A percentile compares a stretch with the other conserved stretches of the same genome.
These are phyloP conservation scores for Baryphthengus martii DNA, from an alignment of 2,113 vertebrate species.

Conservation along the genomic window DNA sequence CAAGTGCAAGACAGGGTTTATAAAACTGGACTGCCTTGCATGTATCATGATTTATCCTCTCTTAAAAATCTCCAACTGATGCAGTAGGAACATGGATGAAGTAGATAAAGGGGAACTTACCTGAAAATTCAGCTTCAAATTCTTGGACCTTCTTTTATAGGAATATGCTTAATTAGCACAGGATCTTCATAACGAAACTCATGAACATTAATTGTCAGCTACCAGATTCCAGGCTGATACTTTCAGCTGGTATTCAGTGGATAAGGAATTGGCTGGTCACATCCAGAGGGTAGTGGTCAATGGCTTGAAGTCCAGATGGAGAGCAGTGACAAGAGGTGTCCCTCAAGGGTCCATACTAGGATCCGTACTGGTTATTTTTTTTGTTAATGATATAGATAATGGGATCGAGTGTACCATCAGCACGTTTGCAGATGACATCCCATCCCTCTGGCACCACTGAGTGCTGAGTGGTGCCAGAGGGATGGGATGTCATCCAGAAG, in stretches of 20 bases:
- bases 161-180: not conserved
- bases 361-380: no score
- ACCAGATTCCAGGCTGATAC: not conserved
- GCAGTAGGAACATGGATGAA: not conserved
- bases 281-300: no score
- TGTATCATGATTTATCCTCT: not conserved
- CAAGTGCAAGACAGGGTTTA: not conserved
- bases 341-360: no score
- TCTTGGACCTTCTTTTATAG: not conserved
- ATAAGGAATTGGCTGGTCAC: no score
- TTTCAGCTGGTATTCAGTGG: not conserved
- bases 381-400: no score
- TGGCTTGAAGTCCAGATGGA: no score
- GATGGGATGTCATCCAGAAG: no score
- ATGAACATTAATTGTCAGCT: not conserved
- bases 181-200: not conserved
- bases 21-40: not conserved
- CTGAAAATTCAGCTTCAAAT: not conserved
- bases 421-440: no score
- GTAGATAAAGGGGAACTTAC: not conserved
- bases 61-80: not conserved
- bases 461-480: no score
- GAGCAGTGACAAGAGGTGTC: no score
- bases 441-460: no score
- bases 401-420: no score